These are phyloP conservation scores for Aproaerema taeniolella DNA, from an alignment of 2,888 invertebrate species.

Conservation along the genomic window DNA sequence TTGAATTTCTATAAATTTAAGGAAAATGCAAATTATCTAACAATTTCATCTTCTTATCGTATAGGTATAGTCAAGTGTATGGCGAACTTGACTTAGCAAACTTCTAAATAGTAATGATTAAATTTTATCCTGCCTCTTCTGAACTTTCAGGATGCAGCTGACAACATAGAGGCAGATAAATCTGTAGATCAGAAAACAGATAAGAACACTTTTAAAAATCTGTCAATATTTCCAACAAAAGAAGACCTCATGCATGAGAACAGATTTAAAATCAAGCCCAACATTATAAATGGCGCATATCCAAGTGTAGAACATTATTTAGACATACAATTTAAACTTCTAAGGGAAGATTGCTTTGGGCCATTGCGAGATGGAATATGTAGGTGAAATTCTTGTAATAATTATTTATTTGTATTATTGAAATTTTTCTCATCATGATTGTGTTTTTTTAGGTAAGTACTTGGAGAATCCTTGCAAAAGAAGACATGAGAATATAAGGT, in stretches of 20 bases:
- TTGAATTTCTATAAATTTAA: too few relatives aligned
- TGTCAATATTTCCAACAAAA: constrained; percentile 62
- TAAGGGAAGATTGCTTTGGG: constrained; percentile 87
- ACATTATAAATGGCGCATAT: constrained; percentile 80
- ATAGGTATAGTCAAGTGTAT: too few relatives aligned
- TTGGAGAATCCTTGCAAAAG: constrained; percentile 59
- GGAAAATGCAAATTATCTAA: too few relatives aligned
- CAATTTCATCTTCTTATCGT: too few relatives aligned
- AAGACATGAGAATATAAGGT: constrained; percentile 67
- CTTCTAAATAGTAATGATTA: too few relatives aligned
- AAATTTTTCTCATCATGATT: neutral
- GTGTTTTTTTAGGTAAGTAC: constrained; percentile 55
- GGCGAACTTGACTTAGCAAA: too few relatives aligned
- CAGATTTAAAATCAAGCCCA: constrained; percentile 60
- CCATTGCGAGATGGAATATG: constrained; percentile 83
- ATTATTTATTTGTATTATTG: neutral
- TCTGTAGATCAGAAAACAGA: constrained; percentile 17
- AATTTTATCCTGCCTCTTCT: too few relatives aligned
- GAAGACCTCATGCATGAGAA: constrained; percentile 70
- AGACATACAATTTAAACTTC: constrained; percentile 85
- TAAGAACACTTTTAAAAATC: constrained; percentile 40
- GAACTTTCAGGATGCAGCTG: too few relatives aligned
- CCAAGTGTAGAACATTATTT: constrained; percentile 83
- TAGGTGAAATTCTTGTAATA: constrained; percentile 36
- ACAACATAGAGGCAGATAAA: too few relatives aligned